Evolutionary conservation across 2,888 invertebrate species (phyloP).

Genomic region (Thysanoteuthis rhombus): DNA sequence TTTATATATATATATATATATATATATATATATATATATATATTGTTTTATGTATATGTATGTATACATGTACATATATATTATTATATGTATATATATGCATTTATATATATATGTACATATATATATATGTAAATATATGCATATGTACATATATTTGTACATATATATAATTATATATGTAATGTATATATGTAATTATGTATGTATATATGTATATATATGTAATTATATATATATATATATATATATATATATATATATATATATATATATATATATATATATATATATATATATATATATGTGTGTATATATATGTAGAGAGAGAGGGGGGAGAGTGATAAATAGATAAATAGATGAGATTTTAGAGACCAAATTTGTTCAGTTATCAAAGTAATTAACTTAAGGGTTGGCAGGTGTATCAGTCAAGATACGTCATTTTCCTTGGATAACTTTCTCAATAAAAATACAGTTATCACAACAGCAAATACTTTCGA

Average conservation of each 20-base stretch:
- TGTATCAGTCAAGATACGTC: too few relatives aligned
- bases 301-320: neutral
- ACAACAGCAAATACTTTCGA: too few relatives aligned
- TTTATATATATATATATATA: neutral
- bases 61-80: neutral
- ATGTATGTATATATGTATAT: too few relatives aligned
- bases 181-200: neutral
- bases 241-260: neutral
- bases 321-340: too few relatives aligned
- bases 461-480: too few relatives aligned
- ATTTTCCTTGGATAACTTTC: too few relatives aligned
- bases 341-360: too few relatives aligned
- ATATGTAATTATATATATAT: neutral
- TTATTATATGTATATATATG: neutral
- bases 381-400: too few relatives aligned
- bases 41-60: too few relatives aligned
- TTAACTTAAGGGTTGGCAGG: too few relatives aligned
- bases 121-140: neutral
- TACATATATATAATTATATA: neutral
- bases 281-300: neutral
- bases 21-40: too few relatives aligned
- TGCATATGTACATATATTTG: neutral
- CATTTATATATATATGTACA: neutral
- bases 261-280: neutral
- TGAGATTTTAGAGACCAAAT: too few relatives aligned